Evolutionary conservation across 2,888 invertebrate genomes (phyloP), one percentile per base, ranked within the genome.

Genomic region (Phyto melanocephala): DNA sequence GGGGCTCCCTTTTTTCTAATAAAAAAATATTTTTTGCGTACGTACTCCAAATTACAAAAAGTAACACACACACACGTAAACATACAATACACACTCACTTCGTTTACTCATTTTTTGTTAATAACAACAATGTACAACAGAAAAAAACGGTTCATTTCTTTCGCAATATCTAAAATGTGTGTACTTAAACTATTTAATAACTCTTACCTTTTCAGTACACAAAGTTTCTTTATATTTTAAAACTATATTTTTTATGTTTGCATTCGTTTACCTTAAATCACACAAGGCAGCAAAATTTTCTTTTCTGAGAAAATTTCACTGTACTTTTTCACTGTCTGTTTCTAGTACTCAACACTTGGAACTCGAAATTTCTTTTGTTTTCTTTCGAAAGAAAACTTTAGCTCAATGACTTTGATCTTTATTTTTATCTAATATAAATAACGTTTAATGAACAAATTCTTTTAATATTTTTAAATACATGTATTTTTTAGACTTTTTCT

Each of bases 251-350:
- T 42, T 68, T 42, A 67, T 52, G 56, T 40, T 62, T 71, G 74
- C 71, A 78, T 77, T 45, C 68, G 47, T 75, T 75, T 33, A 70
- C 62, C 67, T 58, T 58, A 76, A 79, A 70, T 50, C 75, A 58
- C 84, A 81, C 81, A 60, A 40, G 22, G 71, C 80, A 45, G 37
- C 42, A 70, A 62, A 81, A 76, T 54, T 80, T 75, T 79, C 50
- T 70, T 76, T 80, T 78, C 80, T 84, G 28, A 56, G 62, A 75
- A 82, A 78, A 79, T 82, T 84, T 82, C 80, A 78, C 67, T 80
- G 67, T 81, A 81, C 76, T 77, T 81, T 74, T 76, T 45, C 67
- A 62, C 72, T 62, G 22, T 60, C 58, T 75, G 71, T 52, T 70
- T 47, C 35, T 68, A 5, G 15, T 35, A 50, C 75, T 75, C 52